These are phyloP conservation scores for Mythimna lalbum DNA, from an alignment of 2,888 invertebrate genomes.

Conservation along the genomic window DNA sequence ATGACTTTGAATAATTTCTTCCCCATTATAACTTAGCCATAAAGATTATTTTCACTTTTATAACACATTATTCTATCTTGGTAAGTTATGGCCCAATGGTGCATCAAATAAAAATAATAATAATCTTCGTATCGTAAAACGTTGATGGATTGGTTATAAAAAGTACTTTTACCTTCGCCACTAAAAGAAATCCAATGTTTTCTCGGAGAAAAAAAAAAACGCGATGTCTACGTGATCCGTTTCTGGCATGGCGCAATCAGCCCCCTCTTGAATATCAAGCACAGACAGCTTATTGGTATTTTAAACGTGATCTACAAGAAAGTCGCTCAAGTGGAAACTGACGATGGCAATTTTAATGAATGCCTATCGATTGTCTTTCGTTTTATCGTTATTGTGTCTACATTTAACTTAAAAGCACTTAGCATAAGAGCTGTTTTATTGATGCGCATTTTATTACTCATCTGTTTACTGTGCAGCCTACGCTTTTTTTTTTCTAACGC, in stretches of 20 bases:
- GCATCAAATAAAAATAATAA: conserved; percentile 49
- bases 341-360: conserved; percentile 61
- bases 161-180: conserved; percentile 46
- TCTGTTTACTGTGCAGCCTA: conserved; percentile 39
- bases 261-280: conserved; percentile 76
- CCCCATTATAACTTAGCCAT: conserved; percentile 15
- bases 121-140: conserved; percentile 51
- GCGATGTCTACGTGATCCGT: conserved; percentile 68
- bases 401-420: conserved; percentile 45
- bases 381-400: conserved; percentile 46
- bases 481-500: conserved; percentile 50
- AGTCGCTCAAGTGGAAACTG: conserved; percentile 69
- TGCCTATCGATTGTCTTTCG: conserved; percentile 53
- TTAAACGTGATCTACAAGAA: conserved; percentile 69
- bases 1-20: conserved; percentile 7
- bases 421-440: conserved; percentile 42
- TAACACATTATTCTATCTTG: conserved; percentile 37
- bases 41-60: conserved; percentile 54
- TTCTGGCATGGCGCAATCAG: conserved; percentile 66
- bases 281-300: conserved; percentile 72
- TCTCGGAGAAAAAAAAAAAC: conserved; percentile 54
- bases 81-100: conserved; percentile 48
- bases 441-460: conserved; percentile 49
- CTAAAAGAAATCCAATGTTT: conserved; percentile 62
- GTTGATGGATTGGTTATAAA: conserved; percentile 46